Base-by-base conservation (phyloP, 2,888 invertebrate species). In the Lobophora halterata region DNA sequence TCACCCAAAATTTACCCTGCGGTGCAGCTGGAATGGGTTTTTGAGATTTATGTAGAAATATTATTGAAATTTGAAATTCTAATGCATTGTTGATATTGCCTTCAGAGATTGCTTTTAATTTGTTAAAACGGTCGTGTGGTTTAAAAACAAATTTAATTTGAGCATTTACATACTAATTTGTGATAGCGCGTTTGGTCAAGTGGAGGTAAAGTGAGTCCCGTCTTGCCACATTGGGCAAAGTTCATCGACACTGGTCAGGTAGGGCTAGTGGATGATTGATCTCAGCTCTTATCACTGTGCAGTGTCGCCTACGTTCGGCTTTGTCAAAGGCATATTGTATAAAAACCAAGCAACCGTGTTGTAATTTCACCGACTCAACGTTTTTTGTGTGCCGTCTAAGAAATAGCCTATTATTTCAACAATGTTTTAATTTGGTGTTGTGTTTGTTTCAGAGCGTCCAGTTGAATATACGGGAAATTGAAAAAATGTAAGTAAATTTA, bases 181-280 rank as follows among this genome's bases (percentile, higher is more conserved):
- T 58, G 52, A 65, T 61, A 61, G 56, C 52, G 61, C 64, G 60
- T 54, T 67, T 62, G 67, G 63, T 67, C 64, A 67, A 68, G 65
- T 75, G 46, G 58, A 75, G 61, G 52, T 70, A 69, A 77, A 74
- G 68, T 77, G 63, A 72, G 73, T 78, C 69, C 65, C 64, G 78
- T 81, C 81, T 79, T 77, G 78, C 74, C 65, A 58, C 63, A 63
- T 60, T 62, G 66, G 57, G 52, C 56, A 53, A 55, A 71, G 86
- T 71, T 85, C 86, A 68, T 71, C 70, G 83, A 77, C 83, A 68
- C 76, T 77, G 76, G 79, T 74, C 80, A 78, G 85, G 83, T 78
- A 76, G 80, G 81, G 77, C 80, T 65, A 64, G 65, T 60, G 68
- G 71, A 82, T 87, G 87, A 87, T 87, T 85, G 87, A 87, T 87